These are phyloP conservation scores for Danio tinwini DNA, from an alignment of 2,797 vertebrate species.

Conservation along the genomic window DNA sequence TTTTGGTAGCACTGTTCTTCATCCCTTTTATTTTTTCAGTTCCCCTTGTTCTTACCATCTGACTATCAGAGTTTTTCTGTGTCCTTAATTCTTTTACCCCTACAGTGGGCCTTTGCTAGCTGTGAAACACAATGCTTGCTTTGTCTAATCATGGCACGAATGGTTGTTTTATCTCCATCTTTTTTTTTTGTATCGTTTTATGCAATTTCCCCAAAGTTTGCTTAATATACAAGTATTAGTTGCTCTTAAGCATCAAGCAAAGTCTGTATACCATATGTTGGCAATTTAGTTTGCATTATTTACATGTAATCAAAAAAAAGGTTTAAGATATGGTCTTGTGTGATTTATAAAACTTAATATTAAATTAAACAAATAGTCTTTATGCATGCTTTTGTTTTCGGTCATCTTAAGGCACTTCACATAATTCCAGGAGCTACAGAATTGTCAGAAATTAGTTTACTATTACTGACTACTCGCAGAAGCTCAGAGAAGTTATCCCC, in stretches of 20 bases:
- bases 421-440: not conserved
- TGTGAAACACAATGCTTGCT: constrained; percentile 51
- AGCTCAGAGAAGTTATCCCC: not conserved
- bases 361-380: not conserved
- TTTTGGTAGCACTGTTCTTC: not conserved
- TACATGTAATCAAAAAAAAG: not conserved
- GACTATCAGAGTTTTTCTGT: not conserved
- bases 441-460: not conserved
- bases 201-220: not conserved
- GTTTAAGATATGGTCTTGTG: not conserved
- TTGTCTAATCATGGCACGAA: constrained; percentile 28
- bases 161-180: not conserved
- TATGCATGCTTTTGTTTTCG: not conserved
- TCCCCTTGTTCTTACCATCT: not conserved
- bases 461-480: not conserved
- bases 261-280: not conserved
- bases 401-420: not conserved
- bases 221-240: not conserved
- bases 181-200: not conserved
- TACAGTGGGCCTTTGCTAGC: constrained; percentile 59
- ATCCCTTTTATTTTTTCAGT: not conserved
- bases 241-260: not conserved
- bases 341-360: constrained; percentile 3
- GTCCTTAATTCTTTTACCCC: constrained; percentile 34
- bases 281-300: not conserved